A percentile compares a stretch with the other conserved stretches of the same genome.
Evolutionary conservation across 2,888 invertebrate species (phyloP).

Genomic region (Megalurothrips usitatus): DNA sequence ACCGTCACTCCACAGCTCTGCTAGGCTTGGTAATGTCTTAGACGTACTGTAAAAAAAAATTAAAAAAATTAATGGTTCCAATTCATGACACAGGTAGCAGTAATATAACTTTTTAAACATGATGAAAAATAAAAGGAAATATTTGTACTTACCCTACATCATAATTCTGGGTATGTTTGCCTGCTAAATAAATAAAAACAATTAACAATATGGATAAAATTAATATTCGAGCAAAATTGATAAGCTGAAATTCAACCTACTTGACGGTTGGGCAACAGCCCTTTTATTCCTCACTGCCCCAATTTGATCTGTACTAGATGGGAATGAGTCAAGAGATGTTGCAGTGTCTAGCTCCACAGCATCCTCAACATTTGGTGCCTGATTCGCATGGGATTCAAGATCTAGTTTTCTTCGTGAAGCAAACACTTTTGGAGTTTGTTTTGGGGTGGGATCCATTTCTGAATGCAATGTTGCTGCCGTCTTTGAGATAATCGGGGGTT

Average conservation of each 20-base stretch:
- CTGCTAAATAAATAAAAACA: not conserved
- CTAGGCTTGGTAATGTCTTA: conserved; percentile 51
- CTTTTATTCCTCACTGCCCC: not conserved
- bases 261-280: not conserved
- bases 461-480: not conserved
- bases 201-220: not conserved
- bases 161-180: not conserved
- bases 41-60: conserved; percentile 40
- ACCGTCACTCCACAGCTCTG: conserved; percentile 60
- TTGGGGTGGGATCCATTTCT: not conserved
- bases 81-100: conserved; percentile 22
- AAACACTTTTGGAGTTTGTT: not conserved
- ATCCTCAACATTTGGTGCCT: not conserved
- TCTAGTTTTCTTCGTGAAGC: not conserved
- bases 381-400: not conserved
- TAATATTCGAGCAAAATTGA: not conserved
- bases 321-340: not conserved
- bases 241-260: not conserved
- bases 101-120: not conserved
- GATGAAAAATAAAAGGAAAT: too few species aligned
- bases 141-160: not conserved
- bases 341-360: not conserved
- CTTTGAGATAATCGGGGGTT: not conserved
- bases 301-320: not conserved
- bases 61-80: not conserved